Conservation (phyloP, 2,113 vertebrate species). For the Poicephalus gulielmi region DNA sequence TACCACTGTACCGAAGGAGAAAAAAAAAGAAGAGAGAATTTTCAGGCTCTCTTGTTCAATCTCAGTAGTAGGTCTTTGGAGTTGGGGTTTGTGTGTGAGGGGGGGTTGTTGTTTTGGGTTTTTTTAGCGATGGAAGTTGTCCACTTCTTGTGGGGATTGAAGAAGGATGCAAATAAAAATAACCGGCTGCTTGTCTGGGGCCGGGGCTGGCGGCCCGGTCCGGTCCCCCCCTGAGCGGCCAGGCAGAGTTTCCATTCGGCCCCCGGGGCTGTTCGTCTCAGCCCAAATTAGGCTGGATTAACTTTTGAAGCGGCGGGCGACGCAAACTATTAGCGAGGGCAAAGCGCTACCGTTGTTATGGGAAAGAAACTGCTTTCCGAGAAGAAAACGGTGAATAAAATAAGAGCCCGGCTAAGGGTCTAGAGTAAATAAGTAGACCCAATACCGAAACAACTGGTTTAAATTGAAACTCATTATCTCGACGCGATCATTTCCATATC, state of each 20-base stretch:
- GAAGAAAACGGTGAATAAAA: neutral
- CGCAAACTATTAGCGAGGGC: neutral
- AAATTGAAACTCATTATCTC: constrained; percentile 14
- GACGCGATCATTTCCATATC: constrained; percentile 15
- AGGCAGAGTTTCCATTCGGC: neutral
- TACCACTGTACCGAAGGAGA: neutral
- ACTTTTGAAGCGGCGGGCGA: neutral
- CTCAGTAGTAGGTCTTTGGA: neutral
- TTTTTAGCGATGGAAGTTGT: neutral
- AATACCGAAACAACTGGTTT: neutral
- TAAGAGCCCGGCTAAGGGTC: neutral
- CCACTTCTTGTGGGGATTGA: neutral
- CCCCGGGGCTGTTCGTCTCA: neutral
- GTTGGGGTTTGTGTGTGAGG: neutral
- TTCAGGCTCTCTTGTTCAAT: neutral
- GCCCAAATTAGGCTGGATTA: neutral
- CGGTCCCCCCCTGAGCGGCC: neutral
- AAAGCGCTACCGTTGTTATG: neutral
- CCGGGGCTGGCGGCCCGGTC: neutral
- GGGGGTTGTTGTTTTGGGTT: too few species aligned
- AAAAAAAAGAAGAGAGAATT: neutral
- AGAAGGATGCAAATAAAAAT: neutral
- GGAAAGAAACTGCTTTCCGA: neutral
- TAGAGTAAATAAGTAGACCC: neutral
- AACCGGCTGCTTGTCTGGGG: neutral